These are phyloP conservation scores for Hippocampus barbouri DNA, from an alignment of 2,113 vertebrate species.

Conservation along the genomic window DNA sequence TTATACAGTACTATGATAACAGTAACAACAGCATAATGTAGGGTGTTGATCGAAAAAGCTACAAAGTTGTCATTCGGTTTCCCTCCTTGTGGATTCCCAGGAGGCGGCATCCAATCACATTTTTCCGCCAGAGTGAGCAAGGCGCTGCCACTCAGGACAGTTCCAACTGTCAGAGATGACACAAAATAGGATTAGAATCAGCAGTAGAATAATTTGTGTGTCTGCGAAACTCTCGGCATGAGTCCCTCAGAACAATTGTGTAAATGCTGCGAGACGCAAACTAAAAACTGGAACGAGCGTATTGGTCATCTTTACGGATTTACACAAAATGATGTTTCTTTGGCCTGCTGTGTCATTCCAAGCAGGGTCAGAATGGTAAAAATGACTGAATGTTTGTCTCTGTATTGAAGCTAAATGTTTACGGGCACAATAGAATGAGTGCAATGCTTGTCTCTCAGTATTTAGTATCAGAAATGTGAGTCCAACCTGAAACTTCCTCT, in stretches of 20 bases:
- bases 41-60: neutral
- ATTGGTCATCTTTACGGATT: neutral
- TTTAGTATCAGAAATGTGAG: neutral
- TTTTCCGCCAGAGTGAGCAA: neutral
- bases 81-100: neutral
- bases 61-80: neutral
- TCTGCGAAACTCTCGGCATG: too few species aligned
- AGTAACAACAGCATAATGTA: neutral
- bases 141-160: slow-evolving; percentile 10
- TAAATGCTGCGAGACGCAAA: too few species aligned
- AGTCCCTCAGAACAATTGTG: too few species aligned
- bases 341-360: neutral
- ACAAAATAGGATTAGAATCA: neutral
- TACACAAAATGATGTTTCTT: neutral
- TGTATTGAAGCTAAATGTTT: neutral
- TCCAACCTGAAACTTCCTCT: slow-evolving; percentile 50
- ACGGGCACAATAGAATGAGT: neutral
- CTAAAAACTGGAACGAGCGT: neutral
- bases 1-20: neutral
- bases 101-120: neutral
- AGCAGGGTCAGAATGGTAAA: too few species aligned
- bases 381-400: neutral
- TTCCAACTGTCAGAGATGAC: slow-evolving; percentile 25
- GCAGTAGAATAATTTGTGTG: neutral
- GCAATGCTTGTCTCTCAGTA: neutral